Percentiles rank a stretch among this genome's conserved stretches.
Conservation (phyloP, 2,888 invertebrate genomes). For the Lasioglossum morio region DNA sequence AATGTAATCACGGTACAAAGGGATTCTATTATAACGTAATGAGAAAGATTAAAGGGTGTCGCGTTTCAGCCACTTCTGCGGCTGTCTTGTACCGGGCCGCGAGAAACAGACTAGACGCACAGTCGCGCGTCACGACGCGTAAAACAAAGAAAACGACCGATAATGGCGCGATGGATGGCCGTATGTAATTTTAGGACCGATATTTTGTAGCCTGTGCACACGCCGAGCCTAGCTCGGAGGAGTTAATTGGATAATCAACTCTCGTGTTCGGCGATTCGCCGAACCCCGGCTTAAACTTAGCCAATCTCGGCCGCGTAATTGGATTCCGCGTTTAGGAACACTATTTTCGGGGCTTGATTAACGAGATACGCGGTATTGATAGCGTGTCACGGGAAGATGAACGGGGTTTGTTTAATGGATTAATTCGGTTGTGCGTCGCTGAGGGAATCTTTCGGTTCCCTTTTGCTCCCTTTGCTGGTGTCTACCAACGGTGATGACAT, state of each 20-base stretch:
- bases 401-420: slow-evolving; percentile 5
- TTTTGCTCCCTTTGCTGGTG: neutral
- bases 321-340: slow-evolving; percentile 30
- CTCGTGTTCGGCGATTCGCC: slow-evolving; percentile 15
- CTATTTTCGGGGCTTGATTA: slow-evolving; percentile 31
- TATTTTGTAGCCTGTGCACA: slow-evolving; percentile 9
- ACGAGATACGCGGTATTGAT: slow-evolving; percentile 22
- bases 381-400: slow-evolving; percentile 2
- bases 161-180: slow-evolving; percentile 11
- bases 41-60: slow-evolving; percentile 50
- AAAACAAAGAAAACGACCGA: slow-evolving; percentile 21
- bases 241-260: slow-evolving; percentile 49
- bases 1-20: slow-evolving; percentile 50
- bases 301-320: slow-evolving; percentile 25
- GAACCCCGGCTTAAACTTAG: neutral
- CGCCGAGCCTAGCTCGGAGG: neutral
- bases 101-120: neutral
- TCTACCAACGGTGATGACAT: too few species aligned
- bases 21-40: slow-evolving; percentile 52
- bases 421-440: neutral
- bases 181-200: slow-evolving; percentile 40
- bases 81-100: neutral
- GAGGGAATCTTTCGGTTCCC: neutral
- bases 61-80: slow-evolving; percentile 22
- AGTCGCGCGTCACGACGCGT: neutral